These are phyloP conservation scores for Drosophila kurseongensis DNA, from an alignment of 1,140 invertebrate species.

Conservation along the genomic window DNA sequence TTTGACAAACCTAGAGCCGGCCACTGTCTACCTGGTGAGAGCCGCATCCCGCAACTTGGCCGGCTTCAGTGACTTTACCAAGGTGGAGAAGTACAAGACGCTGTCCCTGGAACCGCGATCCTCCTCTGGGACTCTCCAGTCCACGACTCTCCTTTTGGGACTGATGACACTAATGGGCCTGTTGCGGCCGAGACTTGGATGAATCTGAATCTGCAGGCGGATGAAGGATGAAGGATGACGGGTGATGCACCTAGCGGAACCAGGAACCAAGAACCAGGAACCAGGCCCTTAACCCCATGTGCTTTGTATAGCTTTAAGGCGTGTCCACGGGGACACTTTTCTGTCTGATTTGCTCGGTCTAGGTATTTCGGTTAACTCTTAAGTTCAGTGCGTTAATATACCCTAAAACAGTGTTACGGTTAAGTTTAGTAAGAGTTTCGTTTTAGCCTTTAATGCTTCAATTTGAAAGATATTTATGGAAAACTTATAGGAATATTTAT, in stretches of 20 bases:
- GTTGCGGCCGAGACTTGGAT: conserved; percentile 15
- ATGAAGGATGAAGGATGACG: conserved; percentile 29
- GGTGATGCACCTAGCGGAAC: conserved; percentile 17
- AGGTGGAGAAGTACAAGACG: conserved; percentile 69
- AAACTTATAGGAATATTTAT: conserved; percentile 33
- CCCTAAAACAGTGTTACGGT: conserved; percentile 28
- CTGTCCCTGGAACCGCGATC: conserved; percentile 66
- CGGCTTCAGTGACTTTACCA: conserved; percentile 82
- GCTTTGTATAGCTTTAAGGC: conserved; percentile 75
- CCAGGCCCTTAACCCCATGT: conserved; percentile 32
- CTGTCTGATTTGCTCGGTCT: conserved; percentile 58
- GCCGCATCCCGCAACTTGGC: conserved; percentile 84
- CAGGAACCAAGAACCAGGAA: background rate
- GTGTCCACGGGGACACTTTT: conserved; percentile 30
- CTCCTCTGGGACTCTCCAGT: conserved; percentile 14
- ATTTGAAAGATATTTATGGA: conserved; percentile 15
- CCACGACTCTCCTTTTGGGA: conserved; percentile 9
- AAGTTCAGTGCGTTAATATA: conserved; percentile 48
- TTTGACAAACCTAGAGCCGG: conserved; percentile 76
- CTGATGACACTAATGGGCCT: conserved; percentile 6
- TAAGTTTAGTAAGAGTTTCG: conserved; percentile 44
- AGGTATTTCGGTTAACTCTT: conserved; percentile 44
- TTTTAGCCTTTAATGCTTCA: conserved; percentile 29
- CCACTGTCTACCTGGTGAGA: conserved; percentile 83
- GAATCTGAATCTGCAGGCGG: conserved; percentile 51